Percentiles rank a stretch among this genome's conserved stretches.
Conservation (phyloP, 92 coral and sea anemone genomes). For the Zoanthus sansibaricus region DNA sequence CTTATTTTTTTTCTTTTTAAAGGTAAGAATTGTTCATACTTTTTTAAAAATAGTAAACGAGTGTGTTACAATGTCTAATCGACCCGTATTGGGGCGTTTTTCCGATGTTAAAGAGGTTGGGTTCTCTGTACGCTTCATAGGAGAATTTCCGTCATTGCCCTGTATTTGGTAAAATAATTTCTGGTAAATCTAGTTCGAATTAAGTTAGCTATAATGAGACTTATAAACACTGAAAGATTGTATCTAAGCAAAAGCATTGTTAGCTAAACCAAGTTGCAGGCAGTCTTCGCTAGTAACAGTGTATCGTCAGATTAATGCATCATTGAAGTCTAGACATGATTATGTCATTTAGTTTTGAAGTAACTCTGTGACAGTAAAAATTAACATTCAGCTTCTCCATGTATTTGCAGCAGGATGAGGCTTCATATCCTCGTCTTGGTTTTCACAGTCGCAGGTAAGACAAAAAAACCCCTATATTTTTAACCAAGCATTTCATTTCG, state of each 20-base stretch:
- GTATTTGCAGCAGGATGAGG: conserved; percentile 38
- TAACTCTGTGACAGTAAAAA: neutral
- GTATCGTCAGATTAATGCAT: no score
- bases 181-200: no score
- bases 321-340: neutral
- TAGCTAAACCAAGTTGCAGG: no score
- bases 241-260: no score
- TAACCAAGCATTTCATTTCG: neutral
- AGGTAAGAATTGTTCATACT: conserved; percentile 4
- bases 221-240: no score
- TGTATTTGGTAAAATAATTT: neutral
- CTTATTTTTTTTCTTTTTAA: conserved; percentile 20
- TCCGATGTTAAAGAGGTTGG: neutral
- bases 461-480: neutral
- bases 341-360: neutral
- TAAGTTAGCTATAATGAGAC: no score
- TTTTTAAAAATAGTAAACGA: neutral
- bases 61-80: neutral
- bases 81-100: neutral
- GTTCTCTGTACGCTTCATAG: neutral
- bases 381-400: neutral
- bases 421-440: conserved; percentile 31
- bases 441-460: conserved; percentile 38
- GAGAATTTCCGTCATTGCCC: no score
- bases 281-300: no score